phyloP scores from a whole-genome alignment of 2,113 vertebrate genomes.

The Seriola rivoliana region DNA sequence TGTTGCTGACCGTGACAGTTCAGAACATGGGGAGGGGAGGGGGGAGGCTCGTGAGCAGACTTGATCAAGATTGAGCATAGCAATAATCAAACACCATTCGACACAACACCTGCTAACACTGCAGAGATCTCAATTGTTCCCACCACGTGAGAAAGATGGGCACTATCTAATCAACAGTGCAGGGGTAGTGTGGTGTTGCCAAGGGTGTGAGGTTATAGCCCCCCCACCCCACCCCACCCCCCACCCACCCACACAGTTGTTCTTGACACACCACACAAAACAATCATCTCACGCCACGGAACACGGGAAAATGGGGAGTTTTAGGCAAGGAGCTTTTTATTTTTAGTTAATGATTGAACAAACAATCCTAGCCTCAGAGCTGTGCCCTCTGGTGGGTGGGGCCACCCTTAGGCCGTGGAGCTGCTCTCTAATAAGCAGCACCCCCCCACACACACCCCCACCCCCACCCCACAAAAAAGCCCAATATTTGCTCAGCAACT shows the following conservation, averaged over 20 bases:
- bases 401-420: conserved; percentile 78
- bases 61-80: conserved; percentile 76
- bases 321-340: conserved; percentile 82
- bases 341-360: conserved; percentile 87
- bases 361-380: conserved; percentile 78
- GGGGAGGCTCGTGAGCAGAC: conserved; percentile 31
- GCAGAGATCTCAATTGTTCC: conserved; percentile 61
- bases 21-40: conserved; percentile 33
- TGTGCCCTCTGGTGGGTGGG: conserved; percentile 78
- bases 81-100: conserved; percentile 75
- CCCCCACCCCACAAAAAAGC: conserved; percentile 65
- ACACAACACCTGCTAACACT: conserved; percentile 76
- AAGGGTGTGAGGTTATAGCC: conserved; percentile 35
- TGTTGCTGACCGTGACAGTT: conserved; percentile 58
- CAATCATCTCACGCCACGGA: conserved; percentile 56
- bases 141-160: conserved; percentile 46
- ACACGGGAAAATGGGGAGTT: conserved; percentile 56
- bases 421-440: conserved; percentile 82
- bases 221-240: not conserved
- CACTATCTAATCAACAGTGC: conserved; percentile 54
- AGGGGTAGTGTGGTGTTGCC: conserved; percentile 19
- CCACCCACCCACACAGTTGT: conserved; percentile 61
- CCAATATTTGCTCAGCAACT: conserved; percentile 74
- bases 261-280: conserved; percentile 74
- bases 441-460: no score